Evolutionary conservation across 2,888 invertebrate species (phyloP).

Genomic region (Drosophila mimica): DNA sequence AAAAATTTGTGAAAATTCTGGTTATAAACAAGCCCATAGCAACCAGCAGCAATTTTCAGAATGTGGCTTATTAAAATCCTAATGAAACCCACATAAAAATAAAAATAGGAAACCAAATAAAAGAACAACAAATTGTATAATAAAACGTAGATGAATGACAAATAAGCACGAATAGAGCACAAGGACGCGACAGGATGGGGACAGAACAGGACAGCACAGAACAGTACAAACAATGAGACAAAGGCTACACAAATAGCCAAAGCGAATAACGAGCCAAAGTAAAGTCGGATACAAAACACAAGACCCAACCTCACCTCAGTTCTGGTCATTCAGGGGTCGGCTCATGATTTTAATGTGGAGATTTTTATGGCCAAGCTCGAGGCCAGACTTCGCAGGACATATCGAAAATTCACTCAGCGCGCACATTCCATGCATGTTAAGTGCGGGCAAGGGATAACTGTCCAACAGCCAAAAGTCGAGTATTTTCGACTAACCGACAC

Average conservation of each 20-base stretch:
- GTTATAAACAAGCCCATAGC: slow-evolving; percentile 57
- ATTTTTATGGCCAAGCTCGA: slow-evolving; percentile 61
- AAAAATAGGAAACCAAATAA: slow-evolving; percentile 37
- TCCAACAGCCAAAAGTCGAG: slow-evolving; percentile 1
- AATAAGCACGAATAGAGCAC: slow-evolving; percentile 55
- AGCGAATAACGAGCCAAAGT: slow-evolving; percentile 7
- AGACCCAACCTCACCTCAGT: slow-evolving; percentile 26
- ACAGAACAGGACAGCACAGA: not conserved
- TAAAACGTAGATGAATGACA: slow-evolving; percentile 66
- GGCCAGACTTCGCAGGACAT: slow-evolving; percentile 34
- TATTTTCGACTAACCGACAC: slow-evolving; percentile 28
- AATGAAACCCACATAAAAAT: slow-evolving; percentile 70
- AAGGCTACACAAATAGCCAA: slow-evolving; percentile 59
- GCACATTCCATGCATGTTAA: slow-evolving; percentile 70
- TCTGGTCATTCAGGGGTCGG: slow-evolving; percentile 29
- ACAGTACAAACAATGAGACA: slow-evolving; percentile 56
- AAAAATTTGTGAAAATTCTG: slow-evolving; percentile 33
- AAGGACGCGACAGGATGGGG: not conserved
- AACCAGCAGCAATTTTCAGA: slow-evolving; percentile 34
- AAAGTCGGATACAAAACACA: slow-evolving; percentile 2
- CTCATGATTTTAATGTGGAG: slow-evolving; percentile 51
- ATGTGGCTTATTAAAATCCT: slow-evolving; percentile 78
- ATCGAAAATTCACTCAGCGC: slow-evolving; percentile 77
- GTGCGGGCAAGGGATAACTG: slow-evolving; percentile 47
- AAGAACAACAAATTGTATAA: slow-evolving; percentile 73